These are phyloP conservation scores for Eupithecia inturbata DNA, from an alignment of 2,888 invertebrate species.

Conservation along the genomic window DNA sequence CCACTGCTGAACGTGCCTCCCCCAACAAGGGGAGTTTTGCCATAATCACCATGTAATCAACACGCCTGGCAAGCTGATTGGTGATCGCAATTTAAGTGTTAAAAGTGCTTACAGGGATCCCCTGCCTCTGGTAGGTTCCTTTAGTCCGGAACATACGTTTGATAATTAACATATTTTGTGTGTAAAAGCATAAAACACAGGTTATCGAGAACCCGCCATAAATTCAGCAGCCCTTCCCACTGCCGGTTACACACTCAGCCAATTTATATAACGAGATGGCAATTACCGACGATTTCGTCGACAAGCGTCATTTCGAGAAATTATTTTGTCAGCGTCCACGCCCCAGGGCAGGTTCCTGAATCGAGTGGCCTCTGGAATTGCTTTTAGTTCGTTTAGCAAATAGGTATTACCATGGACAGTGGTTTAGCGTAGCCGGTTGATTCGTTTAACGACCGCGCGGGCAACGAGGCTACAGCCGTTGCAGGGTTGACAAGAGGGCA, in stretches of 20 bases:
- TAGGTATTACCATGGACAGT: neutral
- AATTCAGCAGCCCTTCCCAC: conserved; percentile 59
- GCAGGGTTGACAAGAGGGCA: neutral
- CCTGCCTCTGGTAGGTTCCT: too few species aligned
- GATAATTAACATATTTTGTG: neutral
- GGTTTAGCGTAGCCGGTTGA: neutral
- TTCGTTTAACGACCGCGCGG: neutral
- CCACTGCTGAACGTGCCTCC: too few species aligned
- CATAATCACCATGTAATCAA: too few species aligned
- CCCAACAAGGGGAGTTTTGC: too few species aligned
- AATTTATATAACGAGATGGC: conserved; percentile 78
- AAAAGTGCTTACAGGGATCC: too few species aligned
- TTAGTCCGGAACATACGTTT: too few species aligned
- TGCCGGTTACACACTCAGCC: conserved; percentile 75
- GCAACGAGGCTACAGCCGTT: neutral
- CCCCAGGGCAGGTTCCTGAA: conserved; percentile 54
- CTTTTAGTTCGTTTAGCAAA: conserved; percentile 33
- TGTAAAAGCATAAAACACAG: conserved; percentile 13
- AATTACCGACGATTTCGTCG: conserved; percentile 72
- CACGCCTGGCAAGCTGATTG: too few species aligned
- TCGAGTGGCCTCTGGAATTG: conserved; percentile 43
- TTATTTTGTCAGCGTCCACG: conserved; percentile 64
- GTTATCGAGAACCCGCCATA: conserved; percentile 53
- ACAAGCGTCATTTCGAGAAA: conserved; percentile 75
- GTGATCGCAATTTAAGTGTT: too few species aligned